Evolutionary conservation across 2,888 invertebrate species (phyloP).

Genomic region (Euplagia quadripunctaria): DNA sequence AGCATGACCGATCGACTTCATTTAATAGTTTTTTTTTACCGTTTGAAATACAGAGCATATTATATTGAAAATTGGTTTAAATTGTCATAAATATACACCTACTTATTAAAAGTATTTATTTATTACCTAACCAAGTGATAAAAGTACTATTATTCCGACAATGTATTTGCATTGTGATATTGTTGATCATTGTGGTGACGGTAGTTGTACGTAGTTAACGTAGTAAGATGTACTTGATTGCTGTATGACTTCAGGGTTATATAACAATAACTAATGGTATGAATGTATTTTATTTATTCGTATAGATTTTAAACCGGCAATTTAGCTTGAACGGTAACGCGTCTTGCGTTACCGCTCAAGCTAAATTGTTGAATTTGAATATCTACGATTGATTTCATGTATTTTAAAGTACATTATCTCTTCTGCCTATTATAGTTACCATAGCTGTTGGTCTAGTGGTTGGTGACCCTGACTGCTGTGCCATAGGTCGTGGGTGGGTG

Average conservation of each 20-base stretch:
- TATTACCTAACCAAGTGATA: background rate
- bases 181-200: background rate
- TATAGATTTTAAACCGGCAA: background rate
- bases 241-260: background rate
- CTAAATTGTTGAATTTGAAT: background rate
- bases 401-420: too few relatives aligned
- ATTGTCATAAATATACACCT: background rate
- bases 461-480: too few relatives aligned
- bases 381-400: background rate
- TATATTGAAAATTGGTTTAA: background rate
- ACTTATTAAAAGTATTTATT: background rate
- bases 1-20: slow-evolving; percentile 48
- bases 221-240: background rate
- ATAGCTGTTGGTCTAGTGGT: too few relatives aligned
- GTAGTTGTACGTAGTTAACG: too few relatives aligned
- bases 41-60: background rate
- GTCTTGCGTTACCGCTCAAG: too few relatives aligned
- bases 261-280: background rate
- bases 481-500: background rate
- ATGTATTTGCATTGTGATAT: background rate
- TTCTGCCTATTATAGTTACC: too few relatives aligned
- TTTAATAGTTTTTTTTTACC: slow-evolving; percentile 5
- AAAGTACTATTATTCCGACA: background rate
- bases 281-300: background rate
- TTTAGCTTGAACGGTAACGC: background rate